Percentiles rank a stretch among this genome's conserved stretches.
Evolutionary conservation across 2,888 invertebrate genomes (phyloP).

Genomic region (Troglohyphantes excavatus): DNA sequence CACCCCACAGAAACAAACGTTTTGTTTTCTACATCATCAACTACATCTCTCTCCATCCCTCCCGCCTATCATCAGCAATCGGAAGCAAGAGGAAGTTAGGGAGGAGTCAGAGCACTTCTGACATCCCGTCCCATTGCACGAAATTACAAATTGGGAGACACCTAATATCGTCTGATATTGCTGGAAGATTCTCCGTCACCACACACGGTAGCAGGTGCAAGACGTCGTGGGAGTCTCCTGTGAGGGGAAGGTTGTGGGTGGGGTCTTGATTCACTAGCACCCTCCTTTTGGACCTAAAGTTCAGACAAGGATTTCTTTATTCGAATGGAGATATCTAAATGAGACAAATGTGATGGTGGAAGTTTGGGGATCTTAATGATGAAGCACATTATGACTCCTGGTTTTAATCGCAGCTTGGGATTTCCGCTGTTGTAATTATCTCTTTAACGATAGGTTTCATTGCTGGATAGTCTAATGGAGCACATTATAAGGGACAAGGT

Average conservation of each 20-base stretch:
- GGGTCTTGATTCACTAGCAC: slow-evolving; percentile 10
- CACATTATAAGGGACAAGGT: slow-evolving; percentile 49
- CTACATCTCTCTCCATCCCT: background rate
- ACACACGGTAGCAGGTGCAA: slow-evolving; percentile 58
- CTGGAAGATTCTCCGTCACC: slow-evolving; percentile 53
- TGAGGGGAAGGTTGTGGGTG: slow-evolving; percentile 30
- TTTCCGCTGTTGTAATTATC: slow-evolving; percentile 54
- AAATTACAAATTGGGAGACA: slow-evolving; percentile 43
- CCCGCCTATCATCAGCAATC: slow-evolving; percentile 33
- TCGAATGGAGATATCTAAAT: slow-evolving; percentile 1
- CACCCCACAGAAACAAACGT: background rate
- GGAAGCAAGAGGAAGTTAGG: slow-evolving; percentile 24
- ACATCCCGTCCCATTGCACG: slow-evolving; percentile 6
- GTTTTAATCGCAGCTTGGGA: slow-evolving; percentile 43
- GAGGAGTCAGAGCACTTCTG: background rate
- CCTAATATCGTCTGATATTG: slow-evolving; percentile 20
- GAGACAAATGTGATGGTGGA: slow-evolving; percentile 47
- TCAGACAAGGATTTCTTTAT: slow-evolving; percentile 56
- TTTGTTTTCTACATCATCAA: slow-evolving; percentile 9
- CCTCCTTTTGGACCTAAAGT: slow-evolving; percentile 9
- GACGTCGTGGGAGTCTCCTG: slow-evolving; percentile 51
- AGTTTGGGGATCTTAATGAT: slow-evolving; percentile 59
- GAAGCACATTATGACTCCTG: slow-evolving; percentile 41
- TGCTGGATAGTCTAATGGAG: slow-evolving; percentile 52
- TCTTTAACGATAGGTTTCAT: slow-evolving; percentile 26